phyloP scores from a whole-genome alignment of 2,888 invertebrate genomes.

The Baccha elongata region DNA sequence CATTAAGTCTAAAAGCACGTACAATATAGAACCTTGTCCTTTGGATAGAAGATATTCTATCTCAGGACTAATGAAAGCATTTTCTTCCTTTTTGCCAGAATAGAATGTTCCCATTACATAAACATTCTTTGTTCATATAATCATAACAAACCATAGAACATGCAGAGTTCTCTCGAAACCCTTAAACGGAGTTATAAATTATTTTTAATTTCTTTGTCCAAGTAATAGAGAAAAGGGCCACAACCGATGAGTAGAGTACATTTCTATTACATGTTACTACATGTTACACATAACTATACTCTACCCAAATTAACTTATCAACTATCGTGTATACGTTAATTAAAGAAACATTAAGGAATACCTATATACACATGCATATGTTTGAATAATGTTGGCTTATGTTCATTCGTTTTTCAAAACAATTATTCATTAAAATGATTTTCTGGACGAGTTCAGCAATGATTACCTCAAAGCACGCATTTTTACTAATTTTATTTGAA shows the following conservation, averaged over 20 bases:
- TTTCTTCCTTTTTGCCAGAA: background rate
- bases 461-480: slow-evolving; percentile 1
- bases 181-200: slow-evolving; percentile 6
- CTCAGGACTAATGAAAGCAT: slow-evolving; percentile 7
- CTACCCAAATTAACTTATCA: slow-evolving; percentile 37
- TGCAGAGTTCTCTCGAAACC: too few species aligned
- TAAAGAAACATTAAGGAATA: slow-evolving; percentile 32
- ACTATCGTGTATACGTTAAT: slow-evolving; percentile 18
- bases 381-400: background rate
- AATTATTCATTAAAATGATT: background rate
- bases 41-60: background rate
- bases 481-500: background rate
- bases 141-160: background rate
- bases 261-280: too few species aligned
- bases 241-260: background rate
- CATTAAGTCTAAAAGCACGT: too few species aligned
- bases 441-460: background rate
- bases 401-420: background rate
- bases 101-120: slow-evolving; percentile 3
- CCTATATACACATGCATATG: too few species aligned
- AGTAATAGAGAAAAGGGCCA: too few species aligned
- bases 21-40: background rate
- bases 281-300: background rate
- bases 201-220: slow-evolving; percentile 2
- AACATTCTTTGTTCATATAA: background rate